phyloP scores from a whole-genome alignment of 2,888 invertebrate genomes.

The Crossocerus cetratus region DNA sequence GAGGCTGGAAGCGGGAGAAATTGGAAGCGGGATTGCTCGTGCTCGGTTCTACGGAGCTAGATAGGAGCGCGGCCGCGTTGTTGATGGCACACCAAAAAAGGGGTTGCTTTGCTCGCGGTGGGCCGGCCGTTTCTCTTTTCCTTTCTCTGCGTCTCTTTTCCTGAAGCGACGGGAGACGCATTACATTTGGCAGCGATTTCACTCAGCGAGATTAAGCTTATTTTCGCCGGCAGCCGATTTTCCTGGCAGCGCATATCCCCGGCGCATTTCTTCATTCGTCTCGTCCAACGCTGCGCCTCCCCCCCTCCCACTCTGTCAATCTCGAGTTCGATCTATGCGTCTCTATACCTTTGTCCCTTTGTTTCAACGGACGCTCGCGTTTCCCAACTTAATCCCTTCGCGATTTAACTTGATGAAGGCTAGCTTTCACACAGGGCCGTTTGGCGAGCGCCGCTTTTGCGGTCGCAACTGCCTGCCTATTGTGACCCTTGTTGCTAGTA shows the following conservation, averaged over 20 bases:
- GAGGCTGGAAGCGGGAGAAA: neutral
- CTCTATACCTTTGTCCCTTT: slow-evolving; percentile 18
- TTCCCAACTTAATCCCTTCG: too few species aligned
- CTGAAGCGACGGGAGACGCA: slow-evolving; percentile 65
- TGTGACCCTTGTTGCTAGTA: too few species aligned
- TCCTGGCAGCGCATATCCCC: slow-evolving; percentile 32
- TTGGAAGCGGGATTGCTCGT: slow-evolving; percentile 3
- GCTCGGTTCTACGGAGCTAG: neutral
- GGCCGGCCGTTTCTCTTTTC: neutral
- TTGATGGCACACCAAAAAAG: slow-evolving; percentile 28
- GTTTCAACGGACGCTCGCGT: neutral
- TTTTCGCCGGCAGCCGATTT: slow-evolving; percentile 69
- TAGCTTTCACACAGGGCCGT: too few species aligned
- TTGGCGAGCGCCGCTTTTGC: too few species aligned
- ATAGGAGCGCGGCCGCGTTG: slow-evolving; percentile 22
- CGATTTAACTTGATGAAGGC: too few species aligned
- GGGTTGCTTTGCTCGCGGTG: slow-evolving; percentile 34
- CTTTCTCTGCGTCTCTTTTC: too few species aligned
- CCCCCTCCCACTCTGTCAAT: slow-evolving; percentile 6
- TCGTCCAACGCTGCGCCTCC: neutral
- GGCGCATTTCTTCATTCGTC: slow-evolving; percentile 23
- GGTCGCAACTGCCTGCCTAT: too few species aligned
- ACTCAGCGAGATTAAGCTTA: slow-evolving; percentile 76
- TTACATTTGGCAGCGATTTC: slow-evolving; percentile 76
- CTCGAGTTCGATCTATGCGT: neutral